A percentile compares a stretch with the other conserved stretches of the same genome.
Evolutionary conservation across 35 echinoderm and acorn worm species (phyloP).

Genomic region (Apostichopus parvimensis): DNA sequence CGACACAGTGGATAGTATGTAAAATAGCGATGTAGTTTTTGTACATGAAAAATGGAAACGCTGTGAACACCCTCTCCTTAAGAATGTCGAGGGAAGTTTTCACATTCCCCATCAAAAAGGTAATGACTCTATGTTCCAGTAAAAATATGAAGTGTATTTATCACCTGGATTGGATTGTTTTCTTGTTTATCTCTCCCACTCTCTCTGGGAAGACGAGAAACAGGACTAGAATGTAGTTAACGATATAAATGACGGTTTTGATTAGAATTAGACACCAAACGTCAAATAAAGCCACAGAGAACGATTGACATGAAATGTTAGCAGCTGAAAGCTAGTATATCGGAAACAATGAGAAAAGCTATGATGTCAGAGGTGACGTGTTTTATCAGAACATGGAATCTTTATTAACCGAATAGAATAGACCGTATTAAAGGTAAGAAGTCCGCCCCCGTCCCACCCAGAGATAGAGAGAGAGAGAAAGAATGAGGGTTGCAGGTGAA

Average conservation of each 20-base stretch:
- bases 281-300: conserved; percentile 8
- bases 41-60: neutral
- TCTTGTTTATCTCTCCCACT: conserved; percentile 9
- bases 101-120: conserved; percentile 18
- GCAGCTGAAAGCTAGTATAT: no score
- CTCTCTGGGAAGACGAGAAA: neutral
- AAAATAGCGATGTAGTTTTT: no score
- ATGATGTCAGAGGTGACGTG: neutral
- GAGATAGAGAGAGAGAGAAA: no score
- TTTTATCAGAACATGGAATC: neutral
- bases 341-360: neutral
- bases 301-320: neutral
- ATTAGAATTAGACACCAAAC: neutral
- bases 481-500: no score
- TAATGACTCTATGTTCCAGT: conserved; percentile 26
- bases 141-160: conserved; percentile 46
- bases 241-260: conserved; percentile 16
- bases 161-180: conserved; percentile 25
- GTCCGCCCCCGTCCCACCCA: no score
- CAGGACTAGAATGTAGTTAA: conserved; percentile 1
- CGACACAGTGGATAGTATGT: no score
- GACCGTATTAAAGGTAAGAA: no score
- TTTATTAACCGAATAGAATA: no score
- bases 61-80: neutral
- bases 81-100: neutral